Evolutionary conservation across 2,888 invertebrate species (phyloP).

Genomic region (Thymelicus lineola): DNA sequence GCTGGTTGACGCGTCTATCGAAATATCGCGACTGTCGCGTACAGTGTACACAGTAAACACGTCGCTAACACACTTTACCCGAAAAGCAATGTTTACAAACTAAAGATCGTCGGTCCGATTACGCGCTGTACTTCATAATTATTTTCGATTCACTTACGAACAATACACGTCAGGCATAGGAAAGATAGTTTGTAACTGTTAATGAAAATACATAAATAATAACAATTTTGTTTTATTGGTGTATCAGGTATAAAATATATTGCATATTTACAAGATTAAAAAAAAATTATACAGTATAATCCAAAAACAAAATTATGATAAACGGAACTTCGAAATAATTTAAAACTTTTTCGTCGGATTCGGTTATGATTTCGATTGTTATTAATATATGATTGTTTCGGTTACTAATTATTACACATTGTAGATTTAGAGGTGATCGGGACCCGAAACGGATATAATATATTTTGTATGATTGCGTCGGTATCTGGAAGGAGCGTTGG

Average conservation of each 20-base stretch:
- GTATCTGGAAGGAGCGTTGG: neutral
- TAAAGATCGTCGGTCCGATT: constrained; percentile 52
- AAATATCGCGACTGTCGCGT: too few species aligned
- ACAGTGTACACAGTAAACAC: constrained; percentile 43
- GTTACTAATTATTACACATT: neutral
- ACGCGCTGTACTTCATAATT: constrained; percentile 21
- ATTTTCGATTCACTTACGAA: neutral
- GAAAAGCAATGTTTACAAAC: constrained; percentile 53
- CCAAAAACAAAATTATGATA: too few species aligned
- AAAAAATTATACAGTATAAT: too few species aligned
- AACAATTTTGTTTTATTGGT: too few species aligned
- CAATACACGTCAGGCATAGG: neutral
- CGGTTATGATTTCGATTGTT: too few species aligned
- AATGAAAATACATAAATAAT: too few species aligned
- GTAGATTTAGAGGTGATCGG: constrained; percentile 7
- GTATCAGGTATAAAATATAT: too few species aligned
- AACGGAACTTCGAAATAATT: too few species aligned
- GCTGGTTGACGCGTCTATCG: constrained; percentile 41
- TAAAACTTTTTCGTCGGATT: too few species aligned
- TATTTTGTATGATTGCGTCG: neutral
- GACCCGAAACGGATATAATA: neutral
- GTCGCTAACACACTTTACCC: constrained; percentile 52
- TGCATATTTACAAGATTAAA: too few species aligned
- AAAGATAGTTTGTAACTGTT: too few species aligned
- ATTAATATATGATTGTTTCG: too few species aligned